Percentiles rank a stretch among this genome's conserved stretches.
Evolutionary conservation across 2,113 vertebrate species (phyloP).

Genomic region (Acrocephalus kingi): DNA sequence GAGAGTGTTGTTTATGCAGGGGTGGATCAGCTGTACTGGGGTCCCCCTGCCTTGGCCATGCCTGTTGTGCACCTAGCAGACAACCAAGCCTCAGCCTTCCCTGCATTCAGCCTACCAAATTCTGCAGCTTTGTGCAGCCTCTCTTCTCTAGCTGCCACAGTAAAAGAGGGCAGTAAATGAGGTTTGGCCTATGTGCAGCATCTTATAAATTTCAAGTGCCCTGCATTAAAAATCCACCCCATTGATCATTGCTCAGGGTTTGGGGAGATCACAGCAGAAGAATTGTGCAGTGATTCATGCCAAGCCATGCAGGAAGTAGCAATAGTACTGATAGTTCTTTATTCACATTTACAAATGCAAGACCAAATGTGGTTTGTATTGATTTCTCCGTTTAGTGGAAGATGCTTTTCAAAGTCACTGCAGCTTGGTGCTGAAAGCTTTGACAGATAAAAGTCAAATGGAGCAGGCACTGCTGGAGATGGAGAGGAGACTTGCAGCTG

Average conservation of each 20-base stretch:
- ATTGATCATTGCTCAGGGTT: not conserved
- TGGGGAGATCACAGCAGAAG: not conserved
- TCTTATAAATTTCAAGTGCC: conserved; percentile 2
- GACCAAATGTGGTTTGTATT: conserved; percentile 35
- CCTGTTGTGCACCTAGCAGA: not conserved
- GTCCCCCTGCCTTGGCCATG: not conserved
- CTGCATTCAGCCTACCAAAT: not conserved
- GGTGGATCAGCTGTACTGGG: not conserved
- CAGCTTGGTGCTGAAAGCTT: conserved; percentile 52
- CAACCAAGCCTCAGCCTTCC: not conserved
- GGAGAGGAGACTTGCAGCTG: conserved; percentile 63
- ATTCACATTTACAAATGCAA: conserved; percentile 58
- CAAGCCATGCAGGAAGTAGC: not conserved
- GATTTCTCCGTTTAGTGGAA: conserved; percentile 72
- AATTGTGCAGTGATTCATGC: not conserved
- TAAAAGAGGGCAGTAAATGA: not conserved
- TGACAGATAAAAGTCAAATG: conserved; percentile 66
- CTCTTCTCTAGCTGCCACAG: not conserved
- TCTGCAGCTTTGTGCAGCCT: not conserved
- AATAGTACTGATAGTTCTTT: conserved; percentile 8
- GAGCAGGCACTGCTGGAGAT: conserved; percentile 71
- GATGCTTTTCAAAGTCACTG: conserved; percentile 64
- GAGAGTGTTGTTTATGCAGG: not conserved
- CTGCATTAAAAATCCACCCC: not conserved
- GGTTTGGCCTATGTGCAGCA: not conserved